These are phyloP conservation scores for Psococerastis gibbosa DNA, from an alignment of 2,888 invertebrate genomes.

Conservation along the genomic window DNA sequence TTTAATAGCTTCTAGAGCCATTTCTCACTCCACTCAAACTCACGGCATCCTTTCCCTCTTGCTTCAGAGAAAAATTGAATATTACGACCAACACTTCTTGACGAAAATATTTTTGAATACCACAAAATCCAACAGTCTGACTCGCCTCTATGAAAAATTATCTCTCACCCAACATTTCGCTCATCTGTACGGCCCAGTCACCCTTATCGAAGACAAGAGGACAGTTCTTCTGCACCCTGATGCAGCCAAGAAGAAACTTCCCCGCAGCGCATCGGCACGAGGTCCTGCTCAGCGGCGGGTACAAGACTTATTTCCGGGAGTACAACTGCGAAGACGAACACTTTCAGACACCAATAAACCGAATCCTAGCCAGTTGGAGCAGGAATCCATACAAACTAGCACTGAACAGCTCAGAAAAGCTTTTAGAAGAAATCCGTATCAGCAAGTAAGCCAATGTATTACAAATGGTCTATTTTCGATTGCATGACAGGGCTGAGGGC, in stretches of 20 bases:
- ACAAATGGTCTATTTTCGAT: too few species aligned
- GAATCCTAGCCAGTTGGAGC: background rate
- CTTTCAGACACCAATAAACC: conserved; percentile 3
- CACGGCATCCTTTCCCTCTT: too few species aligned
- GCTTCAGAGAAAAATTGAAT: conserved; percentile 26
- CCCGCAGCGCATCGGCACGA: background rate
- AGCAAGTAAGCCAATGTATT: conserved; percentile 16
- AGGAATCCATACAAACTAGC: conserved; percentile 2
- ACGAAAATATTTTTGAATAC: conserved; percentile 27
- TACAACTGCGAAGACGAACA: conserved; percentile 14
- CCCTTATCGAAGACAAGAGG: conserved; percentile 16
- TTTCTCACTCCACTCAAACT: too few species aligned
- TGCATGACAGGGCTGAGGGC: too few species aligned
- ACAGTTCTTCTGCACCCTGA: conserved; percentile 9
- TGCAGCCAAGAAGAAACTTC: background rate
- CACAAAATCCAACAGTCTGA: conserved; percentile 16
- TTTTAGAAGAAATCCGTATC: conserved; percentile 15
- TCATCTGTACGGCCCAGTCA: conserved; percentile 18
- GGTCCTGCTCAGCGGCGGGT: background rate
- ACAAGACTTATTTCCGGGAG: conserved; percentile 15
- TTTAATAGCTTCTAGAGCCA: too few species aligned
- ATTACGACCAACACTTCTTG: conserved; percentile 30
- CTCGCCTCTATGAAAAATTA: conserved; percentile 16
- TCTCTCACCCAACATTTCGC: conserved; percentile 17
- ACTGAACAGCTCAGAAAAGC: conserved; percentile 14